Conservation (phyloP, 2,113 vertebrate genomes). For the Ctenodactylus gundi region DNA sequence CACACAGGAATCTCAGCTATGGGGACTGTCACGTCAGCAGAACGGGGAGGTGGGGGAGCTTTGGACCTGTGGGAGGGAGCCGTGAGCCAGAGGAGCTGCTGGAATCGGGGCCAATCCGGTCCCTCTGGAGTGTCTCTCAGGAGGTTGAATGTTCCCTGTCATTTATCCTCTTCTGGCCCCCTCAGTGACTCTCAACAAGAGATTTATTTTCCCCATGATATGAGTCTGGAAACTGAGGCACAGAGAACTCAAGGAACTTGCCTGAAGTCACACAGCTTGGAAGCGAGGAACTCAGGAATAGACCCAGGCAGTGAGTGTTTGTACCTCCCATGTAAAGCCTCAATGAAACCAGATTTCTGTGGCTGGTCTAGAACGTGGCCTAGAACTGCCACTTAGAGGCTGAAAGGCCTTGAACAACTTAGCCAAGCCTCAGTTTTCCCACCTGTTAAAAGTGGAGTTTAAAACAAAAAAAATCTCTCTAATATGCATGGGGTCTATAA, state of each 20-base stretch:
- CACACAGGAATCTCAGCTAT: neutral
- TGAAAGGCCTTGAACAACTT: neutral
- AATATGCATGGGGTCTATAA: neutral
- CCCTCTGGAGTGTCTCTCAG: neutral
- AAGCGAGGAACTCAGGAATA: neutral
- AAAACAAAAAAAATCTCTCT: neutral
- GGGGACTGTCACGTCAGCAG: neutral
- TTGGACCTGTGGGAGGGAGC: neutral
- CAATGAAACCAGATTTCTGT: neutral
- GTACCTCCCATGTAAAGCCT: neutral
- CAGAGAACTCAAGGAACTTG: neutral
- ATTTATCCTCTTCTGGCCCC: neutral
- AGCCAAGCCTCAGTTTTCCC: neutral
- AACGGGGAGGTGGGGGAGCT: too few species aligned
- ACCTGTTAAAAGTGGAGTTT: neutral
- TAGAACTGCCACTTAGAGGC: neutral
- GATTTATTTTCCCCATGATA: fast-evolving
- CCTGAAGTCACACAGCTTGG: neutral
- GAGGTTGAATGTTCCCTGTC: neutral
- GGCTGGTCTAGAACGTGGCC: neutral
- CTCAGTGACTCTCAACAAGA: neutral
- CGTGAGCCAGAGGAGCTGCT: neutral
- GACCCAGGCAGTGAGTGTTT: neutral
- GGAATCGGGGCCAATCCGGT: neutral
- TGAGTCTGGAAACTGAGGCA: neutral